Conservation (phyloP, 2,888 invertebrate genomes). For the Lampropteryx suffumata region DNA sequence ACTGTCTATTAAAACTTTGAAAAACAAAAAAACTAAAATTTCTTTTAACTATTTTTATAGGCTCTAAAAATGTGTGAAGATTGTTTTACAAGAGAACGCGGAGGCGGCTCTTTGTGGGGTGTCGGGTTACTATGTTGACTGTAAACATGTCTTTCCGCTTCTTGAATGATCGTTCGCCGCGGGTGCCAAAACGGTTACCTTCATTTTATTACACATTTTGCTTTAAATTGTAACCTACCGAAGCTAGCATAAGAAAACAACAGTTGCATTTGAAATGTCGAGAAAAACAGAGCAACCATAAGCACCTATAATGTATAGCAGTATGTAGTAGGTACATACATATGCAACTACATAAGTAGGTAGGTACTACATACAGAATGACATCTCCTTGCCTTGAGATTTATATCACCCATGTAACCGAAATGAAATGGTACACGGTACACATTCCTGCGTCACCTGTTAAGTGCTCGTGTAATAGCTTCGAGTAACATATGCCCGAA, state of each 20-base stretch:
- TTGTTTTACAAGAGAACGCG: constrained; percentile 77
- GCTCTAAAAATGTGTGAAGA: constrained; percentile 78
- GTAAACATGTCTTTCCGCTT: constrained; percentile 79
- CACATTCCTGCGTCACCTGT: too few species aligned
- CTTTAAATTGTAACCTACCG: constrained; percentile 34
- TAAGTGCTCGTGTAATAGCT: too few species aligned
- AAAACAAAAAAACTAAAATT: constrained; percentile 58
- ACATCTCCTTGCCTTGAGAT: too few species aligned
- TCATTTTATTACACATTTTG: constrained; percentile 31
- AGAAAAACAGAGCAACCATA: too few species aligned
- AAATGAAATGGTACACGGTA: too few species aligned
- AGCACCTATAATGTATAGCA: too few species aligned
- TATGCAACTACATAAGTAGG: too few species aligned
- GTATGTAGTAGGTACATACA: too few species aligned
- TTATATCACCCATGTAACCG: too few species aligned
- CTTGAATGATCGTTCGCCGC: constrained; percentile 63
- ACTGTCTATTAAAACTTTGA: constrained; percentile 75
- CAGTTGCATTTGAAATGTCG: too few species aligned
- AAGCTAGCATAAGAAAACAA: not conserved
- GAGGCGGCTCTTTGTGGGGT: constrained; percentile 79
- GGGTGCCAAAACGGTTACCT: constrained; percentile 62
- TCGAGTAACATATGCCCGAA: too few species aligned
- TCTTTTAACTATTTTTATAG: constrained; percentile 82
- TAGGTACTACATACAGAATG: too few species aligned
- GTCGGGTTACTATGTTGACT: constrained; percentile 74